phyloP scores from a whole-genome alignment of 2,888 invertebrate genomes.

The Ennomos fuscantarius region DNA sequence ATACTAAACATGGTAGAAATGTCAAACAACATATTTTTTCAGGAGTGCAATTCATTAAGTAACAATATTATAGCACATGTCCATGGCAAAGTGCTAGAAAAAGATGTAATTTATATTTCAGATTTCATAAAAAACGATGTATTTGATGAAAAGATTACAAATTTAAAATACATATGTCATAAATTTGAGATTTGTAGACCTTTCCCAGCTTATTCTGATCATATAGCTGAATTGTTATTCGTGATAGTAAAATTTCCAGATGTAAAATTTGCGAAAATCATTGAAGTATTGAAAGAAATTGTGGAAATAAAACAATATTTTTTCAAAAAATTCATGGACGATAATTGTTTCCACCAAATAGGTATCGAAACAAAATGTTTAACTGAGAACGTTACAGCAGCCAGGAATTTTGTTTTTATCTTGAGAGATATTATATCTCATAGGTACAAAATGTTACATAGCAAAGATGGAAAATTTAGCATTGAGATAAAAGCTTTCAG shows the following conservation, averaged over 20 bases:
- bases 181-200: slow-evolving; percentile 46
- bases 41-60: not conserved
- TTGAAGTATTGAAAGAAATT: slow-evolving; percentile 23
- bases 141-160: not conserved
- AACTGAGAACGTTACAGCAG: slow-evolving; percentile 14
- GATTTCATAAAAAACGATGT: not conserved
- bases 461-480: slow-evolving; percentile 25
- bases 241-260: slow-evolving; percentile 46
- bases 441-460: slow-evolving; percentile 42
- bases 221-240: slow-evolving; percentile 44
- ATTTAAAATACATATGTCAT: slow-evolving; percentile 4
- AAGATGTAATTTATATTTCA: not conserved
- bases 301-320: slow-evolving; percentile 33
- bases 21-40: slow-evolving; percentile 5
- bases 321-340: slow-evolving; percentile 40
- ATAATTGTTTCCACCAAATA: slow-evolving; percentile 37
- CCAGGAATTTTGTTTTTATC: slow-evolving; percentile 37
- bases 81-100: not conserved
- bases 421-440: slow-evolving; percentile 38
- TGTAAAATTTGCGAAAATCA: slow-evolving; percentile 35
- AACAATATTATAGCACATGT: not conserved
- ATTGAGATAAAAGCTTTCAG: slow-evolving; percentile 43
- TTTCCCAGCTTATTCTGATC: slow-evolving; percentile 52
- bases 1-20: slow-evolving; percentile 3
- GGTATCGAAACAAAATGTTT: slow-evolving; percentile 21